Percentiles rank a stretch among this genome's conserved stretches.
phyloP scores from a whole-genome alignment of 2,113 vertebrate genomes.

The Melanocharis versteri region DNA sequence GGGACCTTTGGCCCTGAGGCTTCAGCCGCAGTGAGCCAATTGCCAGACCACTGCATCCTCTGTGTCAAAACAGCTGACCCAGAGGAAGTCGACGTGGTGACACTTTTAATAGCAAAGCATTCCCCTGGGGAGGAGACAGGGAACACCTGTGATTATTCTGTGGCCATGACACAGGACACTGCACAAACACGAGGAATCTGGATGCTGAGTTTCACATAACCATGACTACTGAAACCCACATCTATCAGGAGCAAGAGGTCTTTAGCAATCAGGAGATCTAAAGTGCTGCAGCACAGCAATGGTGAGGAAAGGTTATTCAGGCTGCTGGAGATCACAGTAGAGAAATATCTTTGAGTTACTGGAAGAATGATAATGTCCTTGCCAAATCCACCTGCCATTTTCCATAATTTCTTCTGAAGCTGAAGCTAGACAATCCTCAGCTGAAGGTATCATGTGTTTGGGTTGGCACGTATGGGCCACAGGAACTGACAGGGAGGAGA shows the following conservation, averaged over 20 bases:
- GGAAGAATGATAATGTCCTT: not conserved
- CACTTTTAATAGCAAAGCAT: not conserved
- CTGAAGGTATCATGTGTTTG: not conserved
- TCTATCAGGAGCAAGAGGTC: not conserved
- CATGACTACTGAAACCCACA: not conserved
- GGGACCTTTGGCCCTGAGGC: not conserved
- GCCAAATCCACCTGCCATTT: not conserved
- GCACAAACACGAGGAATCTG: not conserved
- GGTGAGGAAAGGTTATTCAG: not conserved
- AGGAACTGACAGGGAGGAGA: not conserved
- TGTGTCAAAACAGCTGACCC: not conserved
- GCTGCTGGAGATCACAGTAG: not conserved
- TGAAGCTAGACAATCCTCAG: not conserved
- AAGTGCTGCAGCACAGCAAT: not conserved
- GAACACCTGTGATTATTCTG: not conserved
- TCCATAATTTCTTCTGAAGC: not conserved
- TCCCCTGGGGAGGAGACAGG: not conserved
- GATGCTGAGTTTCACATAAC: not conserved
- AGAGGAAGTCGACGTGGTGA: not conserved
- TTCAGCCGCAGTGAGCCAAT: not conserved
- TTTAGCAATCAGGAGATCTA: not conserved
- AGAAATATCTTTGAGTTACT: not conserved
- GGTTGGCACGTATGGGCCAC: not conserved
- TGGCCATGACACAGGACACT: not conserved
- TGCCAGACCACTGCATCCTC: not conserved